These are phyloP conservation scores for Drosophila fulvimacula DNA, from an alignment of 2,888 invertebrate genomes.

Conservation along the genomic window DNA sequence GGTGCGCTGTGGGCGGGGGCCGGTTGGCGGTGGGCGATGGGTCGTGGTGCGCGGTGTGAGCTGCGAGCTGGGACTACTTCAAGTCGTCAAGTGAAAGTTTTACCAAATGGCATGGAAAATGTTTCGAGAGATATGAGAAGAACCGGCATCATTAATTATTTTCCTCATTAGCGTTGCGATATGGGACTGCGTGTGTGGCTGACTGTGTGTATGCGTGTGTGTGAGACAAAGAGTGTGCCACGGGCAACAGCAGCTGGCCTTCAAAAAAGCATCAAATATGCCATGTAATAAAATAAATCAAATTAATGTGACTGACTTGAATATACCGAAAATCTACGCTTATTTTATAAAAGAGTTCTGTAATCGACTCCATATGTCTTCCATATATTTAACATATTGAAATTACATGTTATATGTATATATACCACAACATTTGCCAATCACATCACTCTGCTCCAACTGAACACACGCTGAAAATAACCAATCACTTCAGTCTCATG, in stretches of 20 bases:
- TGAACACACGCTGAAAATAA: no score
- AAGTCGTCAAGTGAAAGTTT: constrained; percentile 77
- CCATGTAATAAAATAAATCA: constrained; percentile 29
- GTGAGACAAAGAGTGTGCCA: constrained; percentile 42
- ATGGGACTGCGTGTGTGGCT: constrained; percentile 12
- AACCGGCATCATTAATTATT: constrained; percentile 74
- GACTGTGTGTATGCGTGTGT: constrained; percentile 15
- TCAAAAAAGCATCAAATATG: constrained; percentile 24
- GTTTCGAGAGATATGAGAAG: constrained; percentile 51
- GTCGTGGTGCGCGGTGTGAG: constrained; percentile 10
- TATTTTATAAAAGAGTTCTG: neutral
- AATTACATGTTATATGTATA: neutral
- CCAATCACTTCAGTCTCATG: no score
- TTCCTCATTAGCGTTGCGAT: constrained; percentile 72
- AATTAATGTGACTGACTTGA: constrained; percentile 19
- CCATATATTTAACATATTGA: neutral
- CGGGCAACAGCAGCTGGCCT: constrained; percentile 40
- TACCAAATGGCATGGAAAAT: constrained; percentile 79
- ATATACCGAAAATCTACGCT: neutral
- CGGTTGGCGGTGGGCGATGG: neutral
- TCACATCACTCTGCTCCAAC: neutral
- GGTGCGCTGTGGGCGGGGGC: neutral
- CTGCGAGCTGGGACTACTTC: constrained; percentile 54
- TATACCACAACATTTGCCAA: neutral
- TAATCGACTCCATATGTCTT: neutral